A percentile compares a stretch with the other conserved stretches of the same genome.
phyloP scores from a whole-genome alignment of 1,140 invertebrate genomes.

The Calephelis virginiensis region DNA sequence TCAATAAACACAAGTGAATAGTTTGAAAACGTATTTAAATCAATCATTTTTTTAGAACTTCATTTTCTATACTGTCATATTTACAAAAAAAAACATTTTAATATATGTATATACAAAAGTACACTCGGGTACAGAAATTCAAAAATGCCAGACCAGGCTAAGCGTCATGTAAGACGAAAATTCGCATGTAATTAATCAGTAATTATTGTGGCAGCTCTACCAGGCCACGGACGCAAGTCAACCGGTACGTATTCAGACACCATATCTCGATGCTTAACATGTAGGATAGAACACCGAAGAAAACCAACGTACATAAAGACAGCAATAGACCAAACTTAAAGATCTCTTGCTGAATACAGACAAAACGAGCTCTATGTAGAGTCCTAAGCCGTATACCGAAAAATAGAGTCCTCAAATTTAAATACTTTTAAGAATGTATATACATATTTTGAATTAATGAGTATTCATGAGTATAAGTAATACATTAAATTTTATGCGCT shows the following conservation, averaged over 20 bases:
- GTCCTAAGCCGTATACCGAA: too few species aligned
- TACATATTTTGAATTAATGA: too few species aligned
- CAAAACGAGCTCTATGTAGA: too few species aligned
- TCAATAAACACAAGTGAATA: neutral
- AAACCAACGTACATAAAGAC: neutral
- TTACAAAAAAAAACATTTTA: neutral
- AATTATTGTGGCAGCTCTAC: constrained; percentile 74
- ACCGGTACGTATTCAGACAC: constrained; percentile 62
- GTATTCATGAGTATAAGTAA: too few species aligned
- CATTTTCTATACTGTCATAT: neutral
- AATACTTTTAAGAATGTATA: too few species aligned
- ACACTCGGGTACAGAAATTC: too few species aligned
- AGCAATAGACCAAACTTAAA: too few species aligned
- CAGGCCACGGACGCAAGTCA: constrained; percentile 70
- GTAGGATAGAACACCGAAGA: constrained; percentile 12
- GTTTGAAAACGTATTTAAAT: constrained; percentile 3
- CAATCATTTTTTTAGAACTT: constrained; percentile 1
- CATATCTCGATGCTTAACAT: constrained; percentile 12
- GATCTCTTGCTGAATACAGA: too few species aligned
- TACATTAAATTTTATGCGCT: too few species aligned
- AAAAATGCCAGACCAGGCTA: constrained; percentile 19
- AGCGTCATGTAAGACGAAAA: constrained; percentile 30
- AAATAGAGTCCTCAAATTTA: too few species aligned
- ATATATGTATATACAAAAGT: neutral
- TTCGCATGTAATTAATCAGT: constrained; percentile 65